Evolutionary conservation across 2,888 invertebrate genomes (phyloP).

Genomic region (Cyaniris semiargus): DNA sequence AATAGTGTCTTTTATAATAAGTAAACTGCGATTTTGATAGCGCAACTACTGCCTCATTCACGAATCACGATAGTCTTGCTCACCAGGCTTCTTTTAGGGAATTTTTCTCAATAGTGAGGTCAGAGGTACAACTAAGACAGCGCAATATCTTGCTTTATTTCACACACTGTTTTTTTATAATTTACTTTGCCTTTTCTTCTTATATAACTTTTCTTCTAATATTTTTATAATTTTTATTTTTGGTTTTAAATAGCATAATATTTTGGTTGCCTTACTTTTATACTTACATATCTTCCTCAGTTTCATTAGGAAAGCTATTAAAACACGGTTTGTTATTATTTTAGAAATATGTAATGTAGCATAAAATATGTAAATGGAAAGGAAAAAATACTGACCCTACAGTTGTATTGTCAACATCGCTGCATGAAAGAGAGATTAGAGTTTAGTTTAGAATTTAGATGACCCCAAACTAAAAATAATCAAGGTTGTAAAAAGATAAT

Average conservation of each 20-base stretch:
- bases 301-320: conserved; percentile 52
- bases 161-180: no score
- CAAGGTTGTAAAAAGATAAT: no score
- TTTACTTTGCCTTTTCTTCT: no score
- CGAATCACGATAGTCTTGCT: no score
- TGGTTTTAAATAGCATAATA: no score
- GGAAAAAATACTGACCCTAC: conserved; percentile 50
- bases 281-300: conserved; percentile 48
- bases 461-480: no score
- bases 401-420: conserved; percentile 49
- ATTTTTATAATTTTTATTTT: not conserved
- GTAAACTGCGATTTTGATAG: no score
- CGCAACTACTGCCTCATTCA: no score
- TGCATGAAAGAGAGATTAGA: conserved; percentile 51
- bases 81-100: no score
- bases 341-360: not conserved
- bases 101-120: no score
- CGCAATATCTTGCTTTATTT: not conserved
- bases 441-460: no score
- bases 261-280: not conserved
- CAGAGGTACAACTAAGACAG: not conserved
- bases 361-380: not conserved
- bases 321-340: conserved; percentile 34
- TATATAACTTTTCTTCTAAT: not conserved
- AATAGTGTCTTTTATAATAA: no score